These are phyloP conservation scores for Bombyx huttoni DNA, from an alignment of 2,888 invertebrate genomes.

Conservation along the genomic window DNA sequence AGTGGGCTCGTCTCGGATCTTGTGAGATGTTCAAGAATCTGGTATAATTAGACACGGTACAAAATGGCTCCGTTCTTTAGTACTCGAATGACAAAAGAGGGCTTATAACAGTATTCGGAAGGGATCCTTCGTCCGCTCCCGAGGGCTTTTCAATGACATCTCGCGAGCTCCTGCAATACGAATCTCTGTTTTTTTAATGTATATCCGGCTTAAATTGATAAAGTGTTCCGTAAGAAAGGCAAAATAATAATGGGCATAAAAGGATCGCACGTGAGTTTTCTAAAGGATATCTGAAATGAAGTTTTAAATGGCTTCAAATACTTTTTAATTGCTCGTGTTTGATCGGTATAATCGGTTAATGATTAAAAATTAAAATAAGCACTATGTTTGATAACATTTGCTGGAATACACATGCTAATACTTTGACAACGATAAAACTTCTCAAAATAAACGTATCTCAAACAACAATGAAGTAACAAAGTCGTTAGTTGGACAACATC, in stretches of 20 bases:
- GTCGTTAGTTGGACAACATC: constrained; percentile 61
- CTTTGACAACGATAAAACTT: constrained; percentile 10
- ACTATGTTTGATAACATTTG: too few relatives aligned
- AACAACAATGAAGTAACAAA: constrained; percentile 62
- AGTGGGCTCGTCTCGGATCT: constrained; percentile 33
- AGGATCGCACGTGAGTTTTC: constrained; percentile 25
- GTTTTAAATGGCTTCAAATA: not conserved
- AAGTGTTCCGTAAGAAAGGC: constrained; percentile 23
- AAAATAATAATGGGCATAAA: constrained; percentile 22
- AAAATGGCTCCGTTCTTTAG: constrained; percentile 48
- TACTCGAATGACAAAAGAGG: constrained; percentile 58
- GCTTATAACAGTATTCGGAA: constrained; percentile 39
- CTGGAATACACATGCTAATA: constrained; percentile 9
- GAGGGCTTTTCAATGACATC: constrained; percentile 48
- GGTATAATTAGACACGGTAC: constrained; percentile 56
- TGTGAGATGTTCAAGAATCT: constrained; percentile 31
- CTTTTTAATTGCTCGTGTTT: not conserved
- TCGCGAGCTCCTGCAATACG: constrained; percentile 26
- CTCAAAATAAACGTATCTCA: constrained; percentile 28
- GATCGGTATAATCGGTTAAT: not conserved
- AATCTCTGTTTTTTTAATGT: constrained; percentile 40
- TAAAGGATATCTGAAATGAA: constrained; percentile 1
- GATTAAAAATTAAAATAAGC: too few relatives aligned
- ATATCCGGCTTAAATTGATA: constrained; percentile 49
- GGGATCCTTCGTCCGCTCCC: constrained; percentile 40